phyloP scores from a whole-genome alignment of 2,888 invertebrate genomes.

The Strigamia transsilvanica region DNA sequence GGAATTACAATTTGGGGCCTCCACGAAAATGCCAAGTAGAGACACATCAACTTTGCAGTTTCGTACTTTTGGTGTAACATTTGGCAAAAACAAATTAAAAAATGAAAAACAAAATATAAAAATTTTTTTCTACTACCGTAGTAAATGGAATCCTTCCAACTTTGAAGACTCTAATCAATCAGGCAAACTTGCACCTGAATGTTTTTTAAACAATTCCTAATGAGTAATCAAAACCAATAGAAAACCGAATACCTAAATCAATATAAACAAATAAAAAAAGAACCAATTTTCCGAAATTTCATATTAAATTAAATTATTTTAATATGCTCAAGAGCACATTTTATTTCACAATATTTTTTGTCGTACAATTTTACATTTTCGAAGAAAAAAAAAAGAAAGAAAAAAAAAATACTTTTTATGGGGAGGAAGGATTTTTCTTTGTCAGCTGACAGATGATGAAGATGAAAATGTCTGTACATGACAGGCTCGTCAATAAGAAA shows the following conservation, averaged over 20 bases:
- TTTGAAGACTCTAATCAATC: slow-evolving; percentile 53
- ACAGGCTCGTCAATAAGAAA: slow-evolving; percentile 44
- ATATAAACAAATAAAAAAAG: slow-evolving; percentile 44
- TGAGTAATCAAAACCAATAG: slow-evolving; percentile 24
- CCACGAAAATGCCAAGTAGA: slow-evolving; percentile 49
- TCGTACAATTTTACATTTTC: slow-evolving; percentile 47
- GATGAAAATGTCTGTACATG: slow-evolving; percentile 47
- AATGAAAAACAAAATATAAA: not conserved
- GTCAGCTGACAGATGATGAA: slow-evolving; percentile 33
- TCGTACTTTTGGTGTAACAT: slow-evolving; percentile 46
- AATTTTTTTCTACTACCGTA: slow-evolving; percentile 7
- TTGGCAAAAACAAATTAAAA: slow-evolving; percentile 19
- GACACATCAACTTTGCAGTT: slow-evolving; percentile 49
- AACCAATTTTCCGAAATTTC: slow-evolving; percentile 44
- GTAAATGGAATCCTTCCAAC: slow-evolving; percentile 50
- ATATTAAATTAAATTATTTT: slow-evolving; percentile 40
- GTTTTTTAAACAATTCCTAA: not conserved
- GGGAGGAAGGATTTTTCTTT: slow-evolving; percentile 45
- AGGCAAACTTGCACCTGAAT: slow-evolving; percentile 55
- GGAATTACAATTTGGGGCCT: not conserved
- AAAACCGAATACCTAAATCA: slow-evolving; percentile 30
- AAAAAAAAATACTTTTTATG: slow-evolving; percentile 38
- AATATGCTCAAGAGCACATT: slow-evolving; percentile 22
- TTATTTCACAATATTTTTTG: slow-evolving; percentile 43
- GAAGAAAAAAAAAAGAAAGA: slow-evolving; percentile 18